Evolutionary conservation across 2,888 invertebrate genomes (phyloP), one percentile per base, ranked within the genome.

Genomic region (Aspidiotus rigidus): DNA sequence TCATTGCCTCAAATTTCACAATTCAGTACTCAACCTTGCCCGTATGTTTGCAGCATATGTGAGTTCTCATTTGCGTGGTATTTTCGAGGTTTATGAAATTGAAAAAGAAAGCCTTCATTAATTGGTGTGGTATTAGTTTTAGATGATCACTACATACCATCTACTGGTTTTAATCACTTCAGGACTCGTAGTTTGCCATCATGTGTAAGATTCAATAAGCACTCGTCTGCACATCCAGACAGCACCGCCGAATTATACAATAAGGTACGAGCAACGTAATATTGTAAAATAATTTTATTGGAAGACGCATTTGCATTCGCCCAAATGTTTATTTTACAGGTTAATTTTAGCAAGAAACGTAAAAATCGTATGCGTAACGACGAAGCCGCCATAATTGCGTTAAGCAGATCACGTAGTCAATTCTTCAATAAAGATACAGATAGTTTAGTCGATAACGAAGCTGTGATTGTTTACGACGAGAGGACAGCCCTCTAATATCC

Each of bases 351-450:
- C 77, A 89, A 87, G 78, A 88, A 88, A 77, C 83, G 88, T 76
- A 87, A 87, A 80, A 88, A 87, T 77, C 84, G 88, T 69, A 89
- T 90, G 89, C 83, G 87, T 73, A 88, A 85, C 77, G 87, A 88
- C 76, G 89, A 89, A 79, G 89, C 89, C 1, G 89, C 89, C 66
- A 84, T 86, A 69, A 89, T 89, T 76, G 90, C 90, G 17, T 81
- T 88, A 72, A 83, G 85, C 77, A 86, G 88, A 78, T 88, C 88
- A n/a, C 83, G 86, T 75, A 86, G 86, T 76, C 82, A 82, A 75
- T 81, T 80, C 75, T 80, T 81, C 74, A 49, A 49, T 49, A 74
- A 76, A 73, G 84, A 84, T 75, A 84, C 83, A 7, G 84, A 84
- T 74, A 81, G 82, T 8, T 81, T 87, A 75, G 84, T 88, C 70